Base-by-base conservation (phyloP, 2,888 invertebrate species). In the Xestoiulus laeticollis region DNA sequence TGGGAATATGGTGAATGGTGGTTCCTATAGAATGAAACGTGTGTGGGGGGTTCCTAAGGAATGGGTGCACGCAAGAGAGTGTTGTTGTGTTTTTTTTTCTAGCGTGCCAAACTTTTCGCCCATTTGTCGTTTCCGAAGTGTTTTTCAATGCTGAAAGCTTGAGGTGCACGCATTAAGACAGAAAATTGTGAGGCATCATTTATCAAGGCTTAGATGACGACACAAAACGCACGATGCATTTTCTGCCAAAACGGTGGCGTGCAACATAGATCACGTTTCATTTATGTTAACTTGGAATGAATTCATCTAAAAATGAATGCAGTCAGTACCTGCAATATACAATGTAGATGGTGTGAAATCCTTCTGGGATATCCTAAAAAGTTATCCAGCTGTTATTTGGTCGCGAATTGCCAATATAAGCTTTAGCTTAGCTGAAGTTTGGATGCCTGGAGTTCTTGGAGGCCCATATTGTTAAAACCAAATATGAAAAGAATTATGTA, bases 201-300 rank as follows among this genome's bases (percentile, higher is more conserved):
- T 68, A 68, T 68, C 68, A 68, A 0, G 59, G 59, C 26, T 10
- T 22, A 26, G 68, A 68, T 68, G 68, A 68, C 68, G 68, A 68
- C 68, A 68, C 68, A 22, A 26, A 59, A n/a, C 19, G 59, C 59
- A 59, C n/a, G 10, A 12, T 44, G 8, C 44, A 8, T 8, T 44
- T 59, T 19, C 59, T 59, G 59, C 59, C 59, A 59, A 59, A 68
- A 68, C 8, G 68, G 22, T 26, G 2, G 68, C 68, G 68, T 68
- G 68, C 26, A 22, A n/a, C 68, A 22, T 68, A 22, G 68, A 68
- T 68, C 68, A 68, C 68, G 68, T 68, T 68, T 53, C 26, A 68
- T 26, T 26, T 68, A 26, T 68, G 68, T 22, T 26, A 22, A 22
- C 22, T 26, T 26, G 26, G 6, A 26, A 68, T 68, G 68, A 68